A percentile compares a stretch with the other conserved stretches of the same genome.
phyloP scores from a whole-genome alignment of 2,888 invertebrate species.

The Muscina levida region DNA sequence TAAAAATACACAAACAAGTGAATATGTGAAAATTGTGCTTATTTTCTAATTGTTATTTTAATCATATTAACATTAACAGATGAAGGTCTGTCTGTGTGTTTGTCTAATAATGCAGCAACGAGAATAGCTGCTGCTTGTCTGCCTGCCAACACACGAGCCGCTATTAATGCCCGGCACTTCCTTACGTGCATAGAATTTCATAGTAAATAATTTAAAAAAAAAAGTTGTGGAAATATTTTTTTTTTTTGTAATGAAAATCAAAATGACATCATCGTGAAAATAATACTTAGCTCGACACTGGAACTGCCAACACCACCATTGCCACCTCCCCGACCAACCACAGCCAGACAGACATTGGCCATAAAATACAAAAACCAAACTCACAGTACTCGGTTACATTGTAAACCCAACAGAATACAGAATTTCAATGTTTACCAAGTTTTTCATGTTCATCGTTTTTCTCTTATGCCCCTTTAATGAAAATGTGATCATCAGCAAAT shows the following conservation, averaged over 20 bases:
- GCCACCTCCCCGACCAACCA: constrained; percentile 9
- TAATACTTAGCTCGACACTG: constrained; percentile 11
- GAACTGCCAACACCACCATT: not conserved
- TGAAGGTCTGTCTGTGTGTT: constrained; percentile 22
- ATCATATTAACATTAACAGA: constrained; percentile 31
- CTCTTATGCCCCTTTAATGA: not conserved
- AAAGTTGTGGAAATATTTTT: constrained; percentile 52
- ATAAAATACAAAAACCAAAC: not conserved
- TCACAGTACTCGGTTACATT: not conserved
- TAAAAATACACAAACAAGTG: not conserved
- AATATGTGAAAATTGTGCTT: constrained; percentile 17
- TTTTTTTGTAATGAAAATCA: constrained; percentile 54
- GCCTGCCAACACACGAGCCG: not conserved
- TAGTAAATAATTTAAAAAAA: constrained; percentile 23
- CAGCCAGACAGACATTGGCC: constrained; percentile 7
- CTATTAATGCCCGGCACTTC: constrained; percentile 17
- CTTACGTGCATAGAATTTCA: constrained; percentile 59
- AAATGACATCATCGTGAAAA: constrained; percentile 62
- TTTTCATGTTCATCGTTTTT: not conserved
- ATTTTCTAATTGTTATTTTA: constrained; percentile 34
- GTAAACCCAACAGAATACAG: constrained; percentile 16
- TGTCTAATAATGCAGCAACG: too few species aligned
- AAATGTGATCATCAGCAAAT: constrained; percentile 41
- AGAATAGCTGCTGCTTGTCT: not conserved
- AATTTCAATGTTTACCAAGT: constrained; percentile 7